These are phyloP conservation scores for Coccyzus lansbergi DNA, from an alignment of 2,797 vertebrate genomes.

Conservation along the genomic window DNA sequence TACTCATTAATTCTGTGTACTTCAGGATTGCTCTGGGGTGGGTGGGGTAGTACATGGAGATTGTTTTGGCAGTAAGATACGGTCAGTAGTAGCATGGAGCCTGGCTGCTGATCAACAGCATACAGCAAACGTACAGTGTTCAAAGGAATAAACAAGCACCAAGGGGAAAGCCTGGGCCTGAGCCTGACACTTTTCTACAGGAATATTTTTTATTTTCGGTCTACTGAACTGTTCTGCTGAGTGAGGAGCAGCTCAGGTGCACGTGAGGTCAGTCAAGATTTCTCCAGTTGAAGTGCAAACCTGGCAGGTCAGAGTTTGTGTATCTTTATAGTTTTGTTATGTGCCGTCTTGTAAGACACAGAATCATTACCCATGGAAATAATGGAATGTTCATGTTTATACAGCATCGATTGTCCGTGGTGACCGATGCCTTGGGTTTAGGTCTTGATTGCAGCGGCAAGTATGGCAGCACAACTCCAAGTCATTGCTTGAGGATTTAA, in stretches of 20 bases:
- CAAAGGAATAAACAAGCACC: neutral
- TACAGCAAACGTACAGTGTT: neutral
- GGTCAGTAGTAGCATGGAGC: neutral
- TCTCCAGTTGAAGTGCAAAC: neutral
- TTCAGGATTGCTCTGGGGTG: neutral
- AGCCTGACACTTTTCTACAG: neutral
- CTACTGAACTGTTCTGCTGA: neutral
- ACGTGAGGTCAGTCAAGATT: rapidly evolving
- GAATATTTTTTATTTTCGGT: neutral
- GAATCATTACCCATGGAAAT: neutral
- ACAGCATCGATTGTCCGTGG: neutral
- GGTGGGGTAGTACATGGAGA: neutral
- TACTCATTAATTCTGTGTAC: neutral
- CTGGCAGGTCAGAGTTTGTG: neutral
- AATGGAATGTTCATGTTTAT: neutral
- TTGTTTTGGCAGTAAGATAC: neutral
- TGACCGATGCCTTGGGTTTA: neutral
- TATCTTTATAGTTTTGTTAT: neutral
- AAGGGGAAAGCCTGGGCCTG: neutral
- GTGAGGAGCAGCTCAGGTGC: neutral
- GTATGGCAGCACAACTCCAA: neutral
- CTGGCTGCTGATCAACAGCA: neutral
- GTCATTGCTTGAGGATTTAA: neutral
- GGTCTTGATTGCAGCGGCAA: neutral
- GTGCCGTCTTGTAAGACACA: neutral